Evolutionary conservation across 1,140 invertebrate species (phyloP), one percentile per base, ranked within the genome.

Genomic region (Heterodera carotae): DNA sequence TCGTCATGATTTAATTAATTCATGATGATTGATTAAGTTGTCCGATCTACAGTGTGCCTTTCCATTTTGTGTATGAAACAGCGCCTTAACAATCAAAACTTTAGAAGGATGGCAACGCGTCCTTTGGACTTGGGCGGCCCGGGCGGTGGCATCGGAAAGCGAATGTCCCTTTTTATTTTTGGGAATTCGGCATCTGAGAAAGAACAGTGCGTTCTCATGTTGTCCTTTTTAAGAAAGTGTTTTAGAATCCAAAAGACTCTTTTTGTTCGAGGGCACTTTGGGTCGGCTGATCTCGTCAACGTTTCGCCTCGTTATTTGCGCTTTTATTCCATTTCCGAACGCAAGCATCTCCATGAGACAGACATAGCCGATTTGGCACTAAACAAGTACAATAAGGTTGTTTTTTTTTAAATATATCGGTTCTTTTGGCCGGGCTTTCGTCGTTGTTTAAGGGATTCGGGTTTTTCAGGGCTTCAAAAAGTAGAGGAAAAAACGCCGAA

Each of bases 101-200:
- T 56, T 22, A 56, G 48, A 56, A 53, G 73, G 29, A 56, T 79
- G n/a, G 77, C 73, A 25, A 79, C 76, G 10, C 77, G 77, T 18
- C 77, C 77, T 18, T 48, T 79, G 48, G 77, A 79, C 64, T 18
- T 79, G 27, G 62, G 62, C 8, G 56, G 53, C 0, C 71, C 77
- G 34, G 59, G 73, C 48, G 77, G 48, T 15, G 77, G 75, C 39
- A 79, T 79, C 22, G 64, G 76, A 2, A 59, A 62, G 12, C 76
- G 77, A 39, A 79, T 79, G 77, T 62, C 66, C 18, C 39, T 79
- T 68, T 71, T 79, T 29, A 29, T 79, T 22, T 79, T 79, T 29
- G 77, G 77, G 10, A 79, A 56, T 33, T 36, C 60, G 34, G 36
- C 64, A 15, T 48, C 62, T 4, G 69, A 80, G 7, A 67, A 39